A percentile compares a stretch with the other conserved stretches of the same genome.
Conservation (phyloP, 2,888 invertebrate genomes). For the Diloba caeruleocephala region DNA sequence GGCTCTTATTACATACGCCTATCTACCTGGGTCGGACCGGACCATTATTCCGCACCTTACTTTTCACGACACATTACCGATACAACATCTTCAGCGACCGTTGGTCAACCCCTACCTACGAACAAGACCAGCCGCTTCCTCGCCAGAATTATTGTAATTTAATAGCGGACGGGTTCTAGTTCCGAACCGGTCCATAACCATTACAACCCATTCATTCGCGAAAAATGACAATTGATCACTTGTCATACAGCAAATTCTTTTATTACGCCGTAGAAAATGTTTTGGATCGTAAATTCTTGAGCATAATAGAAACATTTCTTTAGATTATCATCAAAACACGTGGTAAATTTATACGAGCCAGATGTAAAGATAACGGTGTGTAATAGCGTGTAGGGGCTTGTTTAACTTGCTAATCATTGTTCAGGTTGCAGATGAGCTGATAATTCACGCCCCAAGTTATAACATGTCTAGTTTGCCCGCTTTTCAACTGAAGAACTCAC, state of each 20-base stretch:
- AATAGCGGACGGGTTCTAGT: slow-evolving; percentile 72
- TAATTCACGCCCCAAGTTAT: slow-evolving; percentile 68
- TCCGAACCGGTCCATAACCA: slow-evolving; percentile 62
- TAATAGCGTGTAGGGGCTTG: slow-evolving; percentile 65
- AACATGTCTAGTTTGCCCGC: slow-evolving; percentile 43
- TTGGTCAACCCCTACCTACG: slow-evolving; percentile 45
- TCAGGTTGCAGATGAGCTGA: slow-evolving; percentile 80
- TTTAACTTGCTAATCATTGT: slow-evolving; percentile 84
- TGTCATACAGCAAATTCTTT: slow-evolving; percentile 75
- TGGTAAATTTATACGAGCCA: slow-evolving; percentile 67
- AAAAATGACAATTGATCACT: slow-evolving; percentile 85
- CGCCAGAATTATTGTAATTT: slow-evolving; percentile 82
- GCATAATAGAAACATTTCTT: slow-evolving; percentile 48
- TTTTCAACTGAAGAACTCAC: slow-evolving; percentile 48
- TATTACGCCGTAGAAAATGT: slow-evolving; percentile 63
- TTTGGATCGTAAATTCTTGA: slow-evolving; percentile 71
- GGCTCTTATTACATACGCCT: slow-evolving; percentile 12
- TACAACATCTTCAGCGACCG: slow-evolving; percentile 41
- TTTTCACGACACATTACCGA: slow-evolving; percentile 41
- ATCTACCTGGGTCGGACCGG: slow-evolving; percentile 12
- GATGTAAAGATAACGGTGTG: slow-evolving; percentile 66
- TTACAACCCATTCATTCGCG: slow-evolving; percentile 75
- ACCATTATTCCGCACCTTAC: slow-evolving; percentile 25
- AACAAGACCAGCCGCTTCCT: slow-evolving; percentile 60
- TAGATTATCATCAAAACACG: slow-evolving; percentile 77